These are phyloP conservation scores for Microtus obscurus DNA, from an alignment of 2,797 vertebrate genomes.

Conservation along the genomic window DNA sequence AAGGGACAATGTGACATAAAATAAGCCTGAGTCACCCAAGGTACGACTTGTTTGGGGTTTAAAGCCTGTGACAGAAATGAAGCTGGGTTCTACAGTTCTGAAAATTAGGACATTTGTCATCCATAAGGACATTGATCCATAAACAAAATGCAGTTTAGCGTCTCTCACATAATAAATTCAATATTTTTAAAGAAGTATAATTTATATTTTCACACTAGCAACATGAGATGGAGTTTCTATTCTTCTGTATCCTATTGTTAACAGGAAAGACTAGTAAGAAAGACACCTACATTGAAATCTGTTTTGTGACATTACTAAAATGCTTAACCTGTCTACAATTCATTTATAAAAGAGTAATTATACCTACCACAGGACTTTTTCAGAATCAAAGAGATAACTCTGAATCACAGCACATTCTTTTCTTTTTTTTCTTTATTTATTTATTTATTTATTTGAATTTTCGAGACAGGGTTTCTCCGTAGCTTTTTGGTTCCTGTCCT, in stretches of 20 bases:
- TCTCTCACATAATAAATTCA: not conserved
- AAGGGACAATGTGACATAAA: slow-evolving; percentile 1
- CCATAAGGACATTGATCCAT: not conserved
- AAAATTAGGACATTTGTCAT: not conserved
- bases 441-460: too few species aligned
- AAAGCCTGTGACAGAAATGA: not conserved
- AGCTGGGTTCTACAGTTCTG: not conserved
- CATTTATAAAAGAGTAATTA: slow-evolving; percentile 16
- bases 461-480: too few species aligned
- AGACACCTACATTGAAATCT: slow-evolving; percentile 7
- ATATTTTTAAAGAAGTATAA: slow-evolving; percentile 35
- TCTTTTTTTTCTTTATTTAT: too few species aligned
- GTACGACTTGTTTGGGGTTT: slow-evolving; percentile 24
- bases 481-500: too few species aligned
- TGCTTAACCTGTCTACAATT: not conserved
- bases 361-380: not conserved
- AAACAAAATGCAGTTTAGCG: not conserved
- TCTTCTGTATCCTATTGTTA: not conserved
- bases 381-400: slow-evolving; percentile 40
- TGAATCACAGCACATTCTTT: not conserved
- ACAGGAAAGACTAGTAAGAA: slow-evolving; percentile 19
- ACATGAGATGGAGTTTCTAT: not conserved
- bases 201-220: slow-evolving; percentile 20
- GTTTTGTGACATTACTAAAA: slow-evolving; percentile 1
- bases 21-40: not conserved